Evolutionary conservation across 2,888 invertebrate genomes (phyloP).

Genomic region (Micropterix aruncella): DNA sequence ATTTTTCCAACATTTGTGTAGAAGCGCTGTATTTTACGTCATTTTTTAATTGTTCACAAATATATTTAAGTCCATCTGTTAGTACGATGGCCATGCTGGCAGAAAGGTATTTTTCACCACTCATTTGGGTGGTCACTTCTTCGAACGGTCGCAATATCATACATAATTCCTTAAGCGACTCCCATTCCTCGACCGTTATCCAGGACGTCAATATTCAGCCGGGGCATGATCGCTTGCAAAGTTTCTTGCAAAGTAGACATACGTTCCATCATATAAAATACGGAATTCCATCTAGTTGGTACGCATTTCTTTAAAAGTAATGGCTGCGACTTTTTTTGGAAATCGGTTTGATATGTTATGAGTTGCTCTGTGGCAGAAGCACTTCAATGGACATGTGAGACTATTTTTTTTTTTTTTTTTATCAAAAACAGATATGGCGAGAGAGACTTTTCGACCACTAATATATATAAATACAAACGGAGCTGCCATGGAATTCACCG

Average conservation of each 20-base stretch:
- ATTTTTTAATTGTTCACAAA: neutral
- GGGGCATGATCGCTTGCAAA: neutral
- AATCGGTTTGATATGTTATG: slow-evolving; percentile 5
- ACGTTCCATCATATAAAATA: neutral
- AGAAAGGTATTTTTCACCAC: neutral
- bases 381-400: slow-evolving; percentile 14
- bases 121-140: slow-evolving; percentile 1
- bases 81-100: slow-evolving; percentile 1
- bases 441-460: slow-evolving; percentile 9
- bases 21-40: neutral
- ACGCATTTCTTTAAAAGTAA: slow-evolving; percentile 4
- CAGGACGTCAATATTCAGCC: neutral
- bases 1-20: neutral
- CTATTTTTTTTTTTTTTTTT: slow-evolving; percentile 12
- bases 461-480: no score
- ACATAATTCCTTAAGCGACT: neutral
- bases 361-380: slow-evolving; percentile 12
- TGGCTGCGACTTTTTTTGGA: no score
- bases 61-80: neutral
- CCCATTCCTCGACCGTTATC: slow-evolving; percentile 1
- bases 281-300: slow-evolving; percentile 7
- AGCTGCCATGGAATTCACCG: no score
- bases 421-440: slow-evolving; percentile 4
- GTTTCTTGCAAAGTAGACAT: neutral
- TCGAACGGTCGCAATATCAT: neutral